Conservation (phyloP, 2,888 invertebrate genomes). For the Nemotelus nigrinus region DNA sequence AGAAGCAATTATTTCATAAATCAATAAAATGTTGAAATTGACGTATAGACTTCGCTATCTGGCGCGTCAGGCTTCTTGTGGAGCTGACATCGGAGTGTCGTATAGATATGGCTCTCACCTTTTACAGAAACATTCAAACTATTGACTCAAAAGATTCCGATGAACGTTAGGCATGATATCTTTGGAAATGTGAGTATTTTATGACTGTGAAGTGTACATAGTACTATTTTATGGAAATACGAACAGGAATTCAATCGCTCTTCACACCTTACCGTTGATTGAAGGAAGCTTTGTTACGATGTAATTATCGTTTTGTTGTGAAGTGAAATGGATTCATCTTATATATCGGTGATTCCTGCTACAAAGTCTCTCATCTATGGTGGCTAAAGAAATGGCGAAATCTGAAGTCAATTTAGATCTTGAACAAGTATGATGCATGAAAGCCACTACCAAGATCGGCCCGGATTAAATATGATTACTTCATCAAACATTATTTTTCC, state of each 20-base stretch:
- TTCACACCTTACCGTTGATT: no score
- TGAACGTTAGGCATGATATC: neutral
- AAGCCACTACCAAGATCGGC: no score
- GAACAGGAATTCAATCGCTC: neutral
- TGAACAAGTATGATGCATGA: no score
- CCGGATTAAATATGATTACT: no score
- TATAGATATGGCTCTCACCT: slow-evolving; percentile 34
- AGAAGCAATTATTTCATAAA: slow-evolving; percentile 43
- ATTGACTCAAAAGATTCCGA: slow-evolving; percentile 4
- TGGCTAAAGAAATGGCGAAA: no score
- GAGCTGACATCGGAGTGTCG: slow-evolving; percentile 24
- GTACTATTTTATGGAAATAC: neutral
- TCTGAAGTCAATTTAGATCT: no score
- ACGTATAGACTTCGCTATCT: slow-evolving; percentile 26
- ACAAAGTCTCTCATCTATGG: no score
- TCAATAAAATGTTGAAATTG: slow-evolving; percentile 44
- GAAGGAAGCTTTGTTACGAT: no score
- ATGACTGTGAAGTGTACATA: neutral
- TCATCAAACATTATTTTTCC: no score
- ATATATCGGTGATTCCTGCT: no score
- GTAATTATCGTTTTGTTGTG: no score
- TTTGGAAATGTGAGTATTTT: neutral
- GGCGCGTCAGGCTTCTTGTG: slow-evolving; percentile 16
- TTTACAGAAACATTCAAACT: slow-evolving; percentile 11
- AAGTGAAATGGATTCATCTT: no score